Conservation (phyloP, 2,113 vertebrate genomes). For the Sander lucioperca region DNA sequence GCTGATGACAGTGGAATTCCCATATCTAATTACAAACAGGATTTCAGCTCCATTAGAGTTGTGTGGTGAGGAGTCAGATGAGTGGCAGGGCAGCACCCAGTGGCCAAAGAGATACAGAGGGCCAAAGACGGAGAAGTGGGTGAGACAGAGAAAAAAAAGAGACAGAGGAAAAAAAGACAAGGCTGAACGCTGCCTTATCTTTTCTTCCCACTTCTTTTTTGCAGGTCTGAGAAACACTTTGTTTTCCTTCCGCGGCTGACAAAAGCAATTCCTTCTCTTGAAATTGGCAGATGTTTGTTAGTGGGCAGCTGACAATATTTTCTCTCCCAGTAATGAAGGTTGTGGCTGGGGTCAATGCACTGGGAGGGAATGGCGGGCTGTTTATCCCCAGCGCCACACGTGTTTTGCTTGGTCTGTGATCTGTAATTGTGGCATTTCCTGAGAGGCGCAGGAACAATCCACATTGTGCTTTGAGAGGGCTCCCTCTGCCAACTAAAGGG, state of each 20-base stretch:
- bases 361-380: constrained; percentile 83
- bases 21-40: constrained; percentile 99
- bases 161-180: constrained; percentile 14
- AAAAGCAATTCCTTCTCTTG: constrained; percentile 88
- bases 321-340: constrained; percentile 87
- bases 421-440: constrained; percentile 89
- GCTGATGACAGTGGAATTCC: constrained; percentile 99
- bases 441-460: constrained; percentile 85
- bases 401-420: constrained; percentile 88
- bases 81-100: constrained; percentile 93
- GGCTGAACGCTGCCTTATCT: constrained; percentile 49
- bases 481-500: constrained; percentile 64
- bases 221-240: constrained; percentile 87
- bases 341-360: constrained; percentile 85
- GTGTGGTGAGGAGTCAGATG: constrained; percentile 94
- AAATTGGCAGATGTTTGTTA: constrained; percentile 88
- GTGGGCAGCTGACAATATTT: constrained; percentile 89
- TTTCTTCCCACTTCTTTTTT: constrained; percentile 74
- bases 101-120: constrained; percentile 86
- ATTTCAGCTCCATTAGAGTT: constrained; percentile 99
- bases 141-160: constrained; percentile 38
- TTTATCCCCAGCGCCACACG: constrained; percentile 84
- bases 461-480: constrained; percentile 80
- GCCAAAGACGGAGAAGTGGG: constrained; percentile 40
- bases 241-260: constrained; percentile 63